These are phyloP conservation scores for Dryobotodes eremita DNA, from an alignment of 2,888 invertebrate species.

Conservation along the genomic window DNA sequence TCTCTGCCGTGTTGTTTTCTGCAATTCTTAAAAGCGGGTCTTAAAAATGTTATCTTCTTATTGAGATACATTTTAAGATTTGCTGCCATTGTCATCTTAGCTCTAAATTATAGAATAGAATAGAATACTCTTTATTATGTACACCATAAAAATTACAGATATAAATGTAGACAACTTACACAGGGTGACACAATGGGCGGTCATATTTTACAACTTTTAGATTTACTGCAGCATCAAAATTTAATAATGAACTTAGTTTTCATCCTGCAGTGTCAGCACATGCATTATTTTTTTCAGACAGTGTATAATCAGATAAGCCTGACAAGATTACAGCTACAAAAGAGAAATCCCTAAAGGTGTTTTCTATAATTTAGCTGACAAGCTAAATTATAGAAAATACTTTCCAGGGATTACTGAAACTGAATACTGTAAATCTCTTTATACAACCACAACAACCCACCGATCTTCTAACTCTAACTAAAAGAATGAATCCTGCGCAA, in stretches of 20 bases:
- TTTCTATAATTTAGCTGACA: too few species aligned
- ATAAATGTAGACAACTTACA: too few species aligned
- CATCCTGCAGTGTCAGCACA: background rate
- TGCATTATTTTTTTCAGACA: background rate
- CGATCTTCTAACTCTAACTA: background rate
- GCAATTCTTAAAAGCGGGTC: background rate
- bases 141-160: too few species aligned
- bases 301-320: background rate
- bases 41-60: background rate
- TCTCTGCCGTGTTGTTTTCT: background rate
- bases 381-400: background rate
- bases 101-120: too few species aligned
- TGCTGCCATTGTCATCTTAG: background rate
- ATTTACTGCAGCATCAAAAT: too few species aligned
- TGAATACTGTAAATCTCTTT: background rate
- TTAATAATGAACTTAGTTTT: background rate
- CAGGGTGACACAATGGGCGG: too few species aligned
- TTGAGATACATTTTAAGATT: background rate
- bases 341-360: background rate
- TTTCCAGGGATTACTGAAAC: background rate
- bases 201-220: background rate
- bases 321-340: background rate
- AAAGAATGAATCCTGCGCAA: background rate
- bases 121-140: too few species aligned
- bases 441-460: background rate